Base-by-base conservation (phyloP, 2,113 vertebrate genomes). In the Sturnira hondurensis region DNA sequence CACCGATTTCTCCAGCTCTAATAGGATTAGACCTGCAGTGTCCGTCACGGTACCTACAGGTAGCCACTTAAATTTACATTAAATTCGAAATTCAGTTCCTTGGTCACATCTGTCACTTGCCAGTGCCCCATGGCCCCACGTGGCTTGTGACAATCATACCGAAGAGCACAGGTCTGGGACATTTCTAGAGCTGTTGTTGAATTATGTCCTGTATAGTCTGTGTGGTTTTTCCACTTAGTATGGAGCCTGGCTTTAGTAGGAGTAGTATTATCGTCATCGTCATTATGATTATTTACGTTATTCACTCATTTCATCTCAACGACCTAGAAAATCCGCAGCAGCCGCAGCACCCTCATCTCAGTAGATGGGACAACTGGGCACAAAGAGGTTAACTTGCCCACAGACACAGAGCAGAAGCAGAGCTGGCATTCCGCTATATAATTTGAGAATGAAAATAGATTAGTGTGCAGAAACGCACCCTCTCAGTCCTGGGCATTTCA, bases 371-470 rank as follows among this genome's bases (percentile, higher is more conserved):
- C 82, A 36, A 81, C 14, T 1, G 52, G 36, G 36, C 88, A 45
- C 52, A 0, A 68, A 63, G 70, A 90, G 83, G 95, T 85, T 95
- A 92, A 93, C n/a, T 4, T n/a, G 84, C 80, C 70, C 76, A 87
- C 36, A 67, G 81, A 28, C 81, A 65, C 90, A 19, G 17, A 36
- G 71, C 85, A n/a, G 19, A 52, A 41, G 58, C 54, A 47, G 94
- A 45, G 68, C 71, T 78, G 91, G 58, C 85, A 47, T 19, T 45
- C 38, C 1, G 0, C 87, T 91, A 11, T 91, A 1, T 95, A 93
- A 97, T 96, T 90, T 36, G 19, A 91, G 93, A 85, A 24, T 80
- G 54, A 86, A 97, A 95, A 97, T 91, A 91, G 85, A 95, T 85
- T 73, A 5, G 2, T 38, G 52, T 43, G 73, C 74, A 43, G 94